These are phyloP conservation scores for Gymnoscelis rufifasciata DNA, from an alignment of 2,888 invertebrate species.

Conservation along the genomic window DNA sequence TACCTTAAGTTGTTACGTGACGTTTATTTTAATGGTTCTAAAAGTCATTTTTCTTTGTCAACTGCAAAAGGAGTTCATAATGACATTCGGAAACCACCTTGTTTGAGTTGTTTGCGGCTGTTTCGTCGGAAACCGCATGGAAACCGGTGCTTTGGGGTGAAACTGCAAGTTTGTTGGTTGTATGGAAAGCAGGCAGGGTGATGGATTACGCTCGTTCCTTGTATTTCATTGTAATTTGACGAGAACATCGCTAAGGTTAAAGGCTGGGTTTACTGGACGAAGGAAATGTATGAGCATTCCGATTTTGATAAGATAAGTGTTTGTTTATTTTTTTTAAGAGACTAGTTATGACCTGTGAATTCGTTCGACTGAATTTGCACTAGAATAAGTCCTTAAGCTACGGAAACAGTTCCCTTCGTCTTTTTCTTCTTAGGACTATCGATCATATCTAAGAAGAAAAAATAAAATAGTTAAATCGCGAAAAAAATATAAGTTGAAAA, in stretches of 20 bases:
- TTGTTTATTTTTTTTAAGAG: too few species aligned
- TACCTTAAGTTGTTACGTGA: conserved; percentile 26
- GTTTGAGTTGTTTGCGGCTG: conserved; percentile 32
- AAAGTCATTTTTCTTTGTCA: conserved; percentile 36
- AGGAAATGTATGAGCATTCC: neutral
- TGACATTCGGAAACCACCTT: conserved; percentile 46
- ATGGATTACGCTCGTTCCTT: conserved; percentile 54
- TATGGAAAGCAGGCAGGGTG: conserved; percentile 50
- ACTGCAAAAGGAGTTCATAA: conserved; percentile 33
- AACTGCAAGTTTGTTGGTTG: conserved; percentile 39
- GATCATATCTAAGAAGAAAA: too few species aligned
- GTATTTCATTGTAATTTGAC: conserved; percentile 48
- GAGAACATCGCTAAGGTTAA: conserved; percentile 10
- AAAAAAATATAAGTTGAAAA: too few species aligned
- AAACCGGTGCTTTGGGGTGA: conserved; percentile 24
- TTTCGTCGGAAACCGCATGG: conserved; percentile 20
- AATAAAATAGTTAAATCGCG: too few species aligned
- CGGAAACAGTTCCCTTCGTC: too few species aligned
- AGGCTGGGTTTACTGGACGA: neutral
- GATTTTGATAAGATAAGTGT: too few species aligned
- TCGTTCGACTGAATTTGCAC: too few species aligned
- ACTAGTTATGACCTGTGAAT: too few species aligned
- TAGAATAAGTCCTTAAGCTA: too few species aligned
- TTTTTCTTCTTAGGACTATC: too few species aligned
- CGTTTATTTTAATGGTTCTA: conserved; percentile 32